These are phyloP conservation scores for Callospermophilus lateralis DNA, from an alignment of 2,113 vertebrate species.

Conservation along the genomic window DNA sequence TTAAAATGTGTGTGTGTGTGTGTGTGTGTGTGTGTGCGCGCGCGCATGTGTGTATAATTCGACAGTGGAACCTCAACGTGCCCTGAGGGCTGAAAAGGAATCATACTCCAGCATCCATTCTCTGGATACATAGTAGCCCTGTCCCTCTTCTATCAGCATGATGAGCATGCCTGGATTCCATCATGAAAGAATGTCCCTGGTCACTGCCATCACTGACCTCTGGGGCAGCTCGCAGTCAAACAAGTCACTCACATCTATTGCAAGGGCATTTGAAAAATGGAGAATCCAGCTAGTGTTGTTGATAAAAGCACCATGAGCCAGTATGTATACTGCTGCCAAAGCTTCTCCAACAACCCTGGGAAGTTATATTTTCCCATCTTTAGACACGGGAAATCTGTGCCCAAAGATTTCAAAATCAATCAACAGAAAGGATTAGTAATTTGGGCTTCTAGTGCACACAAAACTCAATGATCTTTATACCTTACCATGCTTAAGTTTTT, in stretches of 20 bases:
- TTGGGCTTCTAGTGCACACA: not conserved
- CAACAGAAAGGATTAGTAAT: accelerated
- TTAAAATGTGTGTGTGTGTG: no score
- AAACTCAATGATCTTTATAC: not conserved
- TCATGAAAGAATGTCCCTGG: not conserved
- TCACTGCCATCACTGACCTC: not conserved
- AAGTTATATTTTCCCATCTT: not conserved
- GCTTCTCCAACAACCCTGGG: not conserved
- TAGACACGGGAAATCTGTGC: no score
- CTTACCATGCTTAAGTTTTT: not conserved
- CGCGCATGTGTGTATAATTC: no score
- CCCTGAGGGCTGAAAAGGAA: not conserved
- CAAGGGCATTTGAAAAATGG: not conserved
- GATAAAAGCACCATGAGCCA: not conserved
- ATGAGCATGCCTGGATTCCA: not conserved
- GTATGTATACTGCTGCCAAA: not conserved
- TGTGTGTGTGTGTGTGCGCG: no score
- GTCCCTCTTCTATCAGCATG: accelerated
- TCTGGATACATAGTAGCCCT: not conserved
- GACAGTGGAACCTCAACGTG: accelerated
- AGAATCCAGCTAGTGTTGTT: not conserved
- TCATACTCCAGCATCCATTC: no score
- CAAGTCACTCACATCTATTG: not conserved
- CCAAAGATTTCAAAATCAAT: not conserved
- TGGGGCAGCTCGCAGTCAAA: not conserved